Percentiles rank a stretch among this genome's conserved stretches.
Conservation (phyloP, 2,113 vertebrate genomes). For the Speoplatyrhinus poulsoni region DNA sequence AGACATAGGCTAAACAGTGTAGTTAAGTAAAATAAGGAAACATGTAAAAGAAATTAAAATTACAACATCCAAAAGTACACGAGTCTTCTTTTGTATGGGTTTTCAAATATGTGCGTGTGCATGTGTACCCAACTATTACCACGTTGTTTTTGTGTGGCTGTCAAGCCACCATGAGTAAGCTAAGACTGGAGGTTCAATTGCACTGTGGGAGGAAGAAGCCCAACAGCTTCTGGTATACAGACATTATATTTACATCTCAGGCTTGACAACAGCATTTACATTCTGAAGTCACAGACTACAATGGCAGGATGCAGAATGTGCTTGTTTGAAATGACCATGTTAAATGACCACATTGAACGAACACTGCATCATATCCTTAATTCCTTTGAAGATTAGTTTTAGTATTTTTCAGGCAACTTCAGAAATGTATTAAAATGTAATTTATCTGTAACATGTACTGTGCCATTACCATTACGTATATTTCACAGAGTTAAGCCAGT, state of each 20-base stretch:
- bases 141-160: slow-evolving; percentile 55
- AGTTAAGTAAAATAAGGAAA: no score
- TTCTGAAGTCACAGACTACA: slow-evolving; percentile 15
- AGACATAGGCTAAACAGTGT: no score
- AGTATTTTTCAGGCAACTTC: no score
- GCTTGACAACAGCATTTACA: slow-evolving; percentile 37
- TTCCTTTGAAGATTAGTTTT: no score
- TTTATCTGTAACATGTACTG: no score
- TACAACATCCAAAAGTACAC: no score
- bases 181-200: slow-evolving; percentile 44
- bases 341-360: background rate
- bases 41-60: no score
- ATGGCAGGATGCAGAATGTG: background rate
- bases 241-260: slow-evolving; percentile 56
- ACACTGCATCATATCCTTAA: no score
- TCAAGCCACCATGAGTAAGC: slow-evolving; percentile 54
- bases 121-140: slow-evolving; percentile 61
- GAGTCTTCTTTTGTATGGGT: slow-evolving; percentile 6
- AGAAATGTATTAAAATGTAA: no score
- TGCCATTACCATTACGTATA: no score
- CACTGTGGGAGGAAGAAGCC: slow-evolving; percentile 40
- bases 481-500: no score
- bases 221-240: slow-evolving; percentile 32
- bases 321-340: background rate
- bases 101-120: slow-evolving; percentile 3